A percentile compares a stretch with the other conserved stretches of the same genome.
Conservation (phyloP, 92 coral and sea anemone genomes). For the Actinostola sp. region DNA sequence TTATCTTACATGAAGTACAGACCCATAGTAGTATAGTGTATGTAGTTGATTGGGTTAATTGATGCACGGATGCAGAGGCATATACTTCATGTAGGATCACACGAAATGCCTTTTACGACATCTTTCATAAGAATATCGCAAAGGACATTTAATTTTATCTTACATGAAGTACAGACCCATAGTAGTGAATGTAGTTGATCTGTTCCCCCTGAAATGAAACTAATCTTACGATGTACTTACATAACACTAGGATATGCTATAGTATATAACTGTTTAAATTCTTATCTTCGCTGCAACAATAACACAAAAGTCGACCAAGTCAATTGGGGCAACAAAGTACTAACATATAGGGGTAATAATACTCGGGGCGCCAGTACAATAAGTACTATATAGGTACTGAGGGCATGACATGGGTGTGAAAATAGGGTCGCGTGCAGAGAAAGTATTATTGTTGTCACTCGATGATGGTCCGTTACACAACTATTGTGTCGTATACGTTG, state of each 20-base stretch:
- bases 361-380: too few species aligned
- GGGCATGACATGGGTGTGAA: too few species aligned
- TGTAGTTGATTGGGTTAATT: background rate
- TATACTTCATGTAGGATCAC: constrained; percentile 1
- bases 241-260: too few species aligned
- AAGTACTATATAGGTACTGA: too few species aligned
- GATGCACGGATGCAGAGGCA: background rate
- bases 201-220: background rate
- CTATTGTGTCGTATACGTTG: background rate
- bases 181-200: background rate
- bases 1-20: background rate
- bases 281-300: too few species aligned
- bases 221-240: background rate
- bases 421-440: too few species aligned
- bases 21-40: background rate
- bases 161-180: background rate
- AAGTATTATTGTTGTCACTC: background rate
- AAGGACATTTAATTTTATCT: background rate
- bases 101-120: background rate
- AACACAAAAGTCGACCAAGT: too few species aligned
- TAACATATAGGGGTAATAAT: too few species aligned
- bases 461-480: background rate
- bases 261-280: too few species aligned
- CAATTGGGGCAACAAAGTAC: too few species aligned
- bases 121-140: background rate